phyloP scores from a whole-genome alignment of 2,113 vertebrate genomes.

The Pangasianodon hypophthalmus region DNA sequence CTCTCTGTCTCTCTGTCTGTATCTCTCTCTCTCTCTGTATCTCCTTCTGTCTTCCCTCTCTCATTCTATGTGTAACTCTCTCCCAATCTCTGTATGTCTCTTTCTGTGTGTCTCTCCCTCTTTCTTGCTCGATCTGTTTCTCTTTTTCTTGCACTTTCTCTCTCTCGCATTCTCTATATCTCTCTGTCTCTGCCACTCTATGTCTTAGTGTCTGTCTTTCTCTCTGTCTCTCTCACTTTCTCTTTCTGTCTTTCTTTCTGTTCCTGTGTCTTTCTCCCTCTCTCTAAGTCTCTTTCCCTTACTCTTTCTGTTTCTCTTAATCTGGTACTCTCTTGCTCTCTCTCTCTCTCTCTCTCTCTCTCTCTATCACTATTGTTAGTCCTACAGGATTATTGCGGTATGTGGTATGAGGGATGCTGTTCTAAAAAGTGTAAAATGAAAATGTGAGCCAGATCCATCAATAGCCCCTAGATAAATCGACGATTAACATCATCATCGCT shows the following conservation, averaged over 20 bases:
- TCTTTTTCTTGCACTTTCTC: background rate
- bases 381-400: background rate
- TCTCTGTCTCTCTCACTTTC: background rate
- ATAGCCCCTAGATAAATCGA: background rate
- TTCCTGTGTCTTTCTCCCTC: background rate
- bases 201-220: background rate
- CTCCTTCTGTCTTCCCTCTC: background rate
- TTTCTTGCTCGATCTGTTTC: background rate
- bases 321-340: background rate
- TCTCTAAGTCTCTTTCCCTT: background rate
- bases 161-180: background rate
- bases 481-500: conserved; percentile 7
- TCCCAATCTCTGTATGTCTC: too few species aligned
- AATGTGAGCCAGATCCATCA: background rate
- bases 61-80: background rate
- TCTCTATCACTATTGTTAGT: background rate
- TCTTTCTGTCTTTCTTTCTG: background rate
- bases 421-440: conserved; percentile 2
- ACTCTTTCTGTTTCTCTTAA: background rate
- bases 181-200: background rate
- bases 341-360: too few species aligned
- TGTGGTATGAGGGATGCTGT: background rate
- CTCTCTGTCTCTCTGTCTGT: background rate
- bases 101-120: background rate
- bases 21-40: background rate